Evolutionary conservation across 2,888 invertebrate species (phyloP), one percentile per base, ranked within the genome.

Genomic region (Tuta absoluta): DNA sequence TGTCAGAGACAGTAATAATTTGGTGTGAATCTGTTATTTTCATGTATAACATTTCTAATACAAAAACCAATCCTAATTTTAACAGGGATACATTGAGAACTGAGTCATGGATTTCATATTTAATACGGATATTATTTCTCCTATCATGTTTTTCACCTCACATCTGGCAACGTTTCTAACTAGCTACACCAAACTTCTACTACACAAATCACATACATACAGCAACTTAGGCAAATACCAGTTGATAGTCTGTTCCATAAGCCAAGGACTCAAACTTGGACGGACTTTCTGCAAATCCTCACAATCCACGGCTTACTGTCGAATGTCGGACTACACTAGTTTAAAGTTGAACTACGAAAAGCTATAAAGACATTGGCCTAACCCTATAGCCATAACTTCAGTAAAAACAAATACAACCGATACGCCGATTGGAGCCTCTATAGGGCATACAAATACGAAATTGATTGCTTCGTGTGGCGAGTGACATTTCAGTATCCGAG

Each of bases 381-480:
- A 45, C 45, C 45, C 21, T 53, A 59, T 38, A 57, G 17, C n/a
- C 19, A 38, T 41, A 59, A 59, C n/a, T 45, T 24, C 12, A 24
- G 24, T 14, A 21, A 65, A 66, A 69, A 66, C 68, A 68, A 69
- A 67, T 63, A 67, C 63, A 68, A 81, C 81, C 77, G 76, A 77
- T 79, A 76, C 82, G 81, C 87, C 86, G 83, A 84, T 83, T 84
- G 75, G 77, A 80, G 84, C 79, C 81, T 81, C 82, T 87, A 89
- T 86, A 84, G 80, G 80, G 81, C 83, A 84, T 90, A 91, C 91
- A 90, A 91, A 91, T 91, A 85, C 85, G 90, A 91, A 89, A 91
- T 90, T 91, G 91, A 91, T 91, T 91, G 87, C 90, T 85, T 86
- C 88, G 89, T 88, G 87, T 87, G 87, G 84, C 87, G 83, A 89